Conservation (phyloP, 2,888 invertebrate genomes). For the Unio pictorum region DNA sequence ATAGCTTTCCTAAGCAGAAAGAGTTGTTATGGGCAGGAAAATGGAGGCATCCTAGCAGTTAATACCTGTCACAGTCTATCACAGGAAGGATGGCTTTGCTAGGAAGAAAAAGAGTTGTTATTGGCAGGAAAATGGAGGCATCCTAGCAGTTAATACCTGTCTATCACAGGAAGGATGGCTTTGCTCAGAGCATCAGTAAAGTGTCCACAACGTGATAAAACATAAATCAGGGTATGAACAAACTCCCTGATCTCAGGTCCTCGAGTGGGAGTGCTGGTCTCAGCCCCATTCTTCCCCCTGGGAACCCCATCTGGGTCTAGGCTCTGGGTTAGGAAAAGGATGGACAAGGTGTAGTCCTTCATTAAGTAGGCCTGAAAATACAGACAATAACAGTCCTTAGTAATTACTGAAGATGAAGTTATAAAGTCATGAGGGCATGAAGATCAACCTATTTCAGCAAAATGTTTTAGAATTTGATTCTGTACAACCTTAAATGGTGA, state of each 20-base stretch:
- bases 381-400: background rate
- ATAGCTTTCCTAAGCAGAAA: no score
- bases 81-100: no score
- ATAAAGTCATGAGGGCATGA: no score
- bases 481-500: no score
- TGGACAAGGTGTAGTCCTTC: slow-evolving; percentile 67
- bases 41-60: no score
- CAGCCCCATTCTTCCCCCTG: background rate
- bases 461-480: no score
- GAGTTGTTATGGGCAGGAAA: no score
- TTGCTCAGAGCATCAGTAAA: slow-evolving; percentile 61
- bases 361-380: slow-evolving; percentile 62
- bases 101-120: no score
- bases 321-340: slow-evolving; percentile 60
- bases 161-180: slow-evolving; percentile 63
- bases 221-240: slow-evolving; percentile 38
- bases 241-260: slow-evolving; percentile 12
- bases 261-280: slow-evolving; percentile 1
- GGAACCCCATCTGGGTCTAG: background rate
- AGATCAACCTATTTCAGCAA: no score
- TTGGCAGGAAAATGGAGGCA: no score
- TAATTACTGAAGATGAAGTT: background rate
- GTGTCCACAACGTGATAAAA: slow-evolving; percentile 45
- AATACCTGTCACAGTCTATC: no score
- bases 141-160: slow-evolving; percentile 46